A percentile compares a stretch with the other conserved stretches of the same genome.
These are phyloP conservation scores for Pagrus major DNA, from an alignment of 2,113 vertebrate species.

Conservation along the genomic window DNA sequence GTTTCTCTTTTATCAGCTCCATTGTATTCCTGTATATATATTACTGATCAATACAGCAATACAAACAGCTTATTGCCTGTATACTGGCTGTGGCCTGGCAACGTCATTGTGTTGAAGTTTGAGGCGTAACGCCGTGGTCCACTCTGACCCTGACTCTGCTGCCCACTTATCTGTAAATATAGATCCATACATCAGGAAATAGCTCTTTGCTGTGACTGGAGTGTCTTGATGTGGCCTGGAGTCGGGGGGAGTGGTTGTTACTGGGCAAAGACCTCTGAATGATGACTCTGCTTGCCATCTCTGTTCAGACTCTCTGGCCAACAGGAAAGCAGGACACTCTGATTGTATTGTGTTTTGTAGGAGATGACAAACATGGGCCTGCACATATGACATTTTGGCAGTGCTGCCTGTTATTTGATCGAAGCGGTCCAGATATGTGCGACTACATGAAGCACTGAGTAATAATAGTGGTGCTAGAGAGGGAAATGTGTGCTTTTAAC, in stretches of 20 bases:
- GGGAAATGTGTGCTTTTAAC: background rate
- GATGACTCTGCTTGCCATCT: background rate
- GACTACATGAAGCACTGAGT: background rate
- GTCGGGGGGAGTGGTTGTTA: slow-evolving; percentile 3
- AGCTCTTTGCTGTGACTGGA: slow-evolving; percentile 7
- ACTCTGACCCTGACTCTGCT: slow-evolving; percentile 19
- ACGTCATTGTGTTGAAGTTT: slow-evolving; percentile 4
- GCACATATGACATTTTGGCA: background rate
- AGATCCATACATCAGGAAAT: slow-evolving; percentile 33
- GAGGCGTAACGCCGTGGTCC: slow-evolving; percentile 16
- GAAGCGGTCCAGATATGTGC: background rate
- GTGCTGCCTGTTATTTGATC: background rate
- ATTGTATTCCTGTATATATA: background rate
- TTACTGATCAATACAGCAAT: background rate
- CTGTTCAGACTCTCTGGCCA: background rate
- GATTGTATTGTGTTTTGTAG: background rate
- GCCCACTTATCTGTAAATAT: slow-evolving; percentile 60
- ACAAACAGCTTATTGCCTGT: background rate
- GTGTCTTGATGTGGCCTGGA: slow-evolving; percentile 16
- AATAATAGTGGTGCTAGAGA: background rate
- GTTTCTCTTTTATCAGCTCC: too few species aligned
- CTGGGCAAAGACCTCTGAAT: background rate
- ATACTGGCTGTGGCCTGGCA: background rate
- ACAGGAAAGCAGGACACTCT: background rate
- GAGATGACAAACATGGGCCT: background rate